phyloP scores from a whole-genome alignment of 2,888 invertebrate genomes.

The Panzeria rudis region DNA sequence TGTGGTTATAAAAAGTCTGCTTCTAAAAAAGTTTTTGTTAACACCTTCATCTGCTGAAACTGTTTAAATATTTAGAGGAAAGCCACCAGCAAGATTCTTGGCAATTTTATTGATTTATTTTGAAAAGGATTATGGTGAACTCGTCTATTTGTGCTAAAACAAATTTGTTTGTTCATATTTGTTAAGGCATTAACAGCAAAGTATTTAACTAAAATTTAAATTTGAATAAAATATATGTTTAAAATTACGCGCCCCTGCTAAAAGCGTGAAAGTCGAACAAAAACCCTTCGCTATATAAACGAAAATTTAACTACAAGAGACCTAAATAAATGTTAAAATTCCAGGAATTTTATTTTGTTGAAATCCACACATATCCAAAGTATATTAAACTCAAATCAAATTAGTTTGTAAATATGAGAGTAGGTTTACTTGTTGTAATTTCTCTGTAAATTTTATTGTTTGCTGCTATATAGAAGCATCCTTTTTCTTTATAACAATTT shows the following conservation, averaged over 20 bases:
- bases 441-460: slow-evolving; percentile 50
- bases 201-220: slow-evolving; percentile 6
- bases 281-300: slow-evolving; percentile 1
- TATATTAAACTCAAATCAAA: slow-evolving; percentile 28
- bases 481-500: slow-evolving; percentile 62
- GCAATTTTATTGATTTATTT: not conserved
- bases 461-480: slow-evolving; percentile 42
- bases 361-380: not conserved
- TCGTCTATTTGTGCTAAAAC: not conserved
- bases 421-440: slow-evolving; percentile 2
- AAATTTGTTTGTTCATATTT: slow-evolving; percentile 35
- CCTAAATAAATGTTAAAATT: slow-evolving; percentile 64
- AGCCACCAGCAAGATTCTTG: not conserved
- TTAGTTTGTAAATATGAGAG: not conserved
- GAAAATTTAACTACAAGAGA: not conserved
- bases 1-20: too few relatives aligned
- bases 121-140: not conserved
- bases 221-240: slow-evolving; percentile 10
- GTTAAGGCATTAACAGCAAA: slow-evolving; percentile 39
- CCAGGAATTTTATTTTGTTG: slow-evolving; percentile 34
- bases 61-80: too few relatives aligned
- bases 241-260: slow-evolving; percentile 62
- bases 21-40: too few relatives aligned
- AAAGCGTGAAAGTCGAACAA: slow-evolving; percentile 71
- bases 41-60: too few relatives aligned